A percentile compares a stretch with the other conserved stretches of the same genome.
Evolutionary conservation across 37 sponge, comb jelly and placozoan genomes (phyloP).

Genomic region (Aplysina aerophoba): DNA sequence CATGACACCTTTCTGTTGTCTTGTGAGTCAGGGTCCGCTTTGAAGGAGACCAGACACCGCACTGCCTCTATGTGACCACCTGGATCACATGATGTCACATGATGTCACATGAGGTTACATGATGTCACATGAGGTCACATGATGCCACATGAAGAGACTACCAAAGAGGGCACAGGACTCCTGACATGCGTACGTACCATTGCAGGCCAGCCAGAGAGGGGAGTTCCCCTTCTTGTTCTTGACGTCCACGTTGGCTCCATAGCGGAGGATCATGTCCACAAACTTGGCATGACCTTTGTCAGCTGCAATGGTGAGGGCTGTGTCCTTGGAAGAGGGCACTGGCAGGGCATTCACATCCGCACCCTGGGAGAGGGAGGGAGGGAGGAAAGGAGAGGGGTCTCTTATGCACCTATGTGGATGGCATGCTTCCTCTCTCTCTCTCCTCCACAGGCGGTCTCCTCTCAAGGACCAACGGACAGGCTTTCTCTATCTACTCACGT

Average conservation of each 20-base stretch:
- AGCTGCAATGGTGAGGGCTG: conserved; percentile 91
- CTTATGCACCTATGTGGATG: background rate
- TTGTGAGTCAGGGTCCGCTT: conserved; percentile 80
- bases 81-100: conserved; percentile 6
- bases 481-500: conserved; percentile 23
- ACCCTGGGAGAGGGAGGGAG: conserved; percentile 42
- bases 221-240: conserved; percentile 96
- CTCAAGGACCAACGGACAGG: no score
- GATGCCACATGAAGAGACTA: background rate
- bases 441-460: no score
- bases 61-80: conserved; percentile 89
- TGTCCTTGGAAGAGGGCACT: conserved; percentile 91
- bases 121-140: background rate
- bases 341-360: conserved; percentile 94
- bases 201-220: conserved; percentile 92
- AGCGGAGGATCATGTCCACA: conserved; percentile 76
- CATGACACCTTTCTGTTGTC: conserved; percentile 94
- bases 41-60: conserved; percentile 53
- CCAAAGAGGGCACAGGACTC: background rate
- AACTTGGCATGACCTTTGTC: conserved; percentile 94
- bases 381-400: background rate
- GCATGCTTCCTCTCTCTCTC: no score
- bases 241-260: conserved; percentile 84
- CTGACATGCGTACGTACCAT: conserved; percentile 73
- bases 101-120: background rate